Conservation (phyloP, 2,888 invertebrate genomes). For the Diaprepes abbreviatus region DNA sequence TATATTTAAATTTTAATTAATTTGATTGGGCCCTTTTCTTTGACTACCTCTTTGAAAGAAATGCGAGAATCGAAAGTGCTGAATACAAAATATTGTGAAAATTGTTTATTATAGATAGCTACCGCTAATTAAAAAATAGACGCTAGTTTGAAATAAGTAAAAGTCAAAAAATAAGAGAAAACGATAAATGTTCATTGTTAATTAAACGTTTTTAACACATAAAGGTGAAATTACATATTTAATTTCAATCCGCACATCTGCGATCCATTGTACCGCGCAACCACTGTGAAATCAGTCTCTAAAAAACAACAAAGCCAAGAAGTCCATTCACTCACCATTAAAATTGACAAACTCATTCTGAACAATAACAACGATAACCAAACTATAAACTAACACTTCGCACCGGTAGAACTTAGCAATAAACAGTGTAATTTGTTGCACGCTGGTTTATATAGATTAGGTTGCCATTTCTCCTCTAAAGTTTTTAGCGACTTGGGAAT, state of each 20-base stretch:
- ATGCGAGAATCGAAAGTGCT: no score
- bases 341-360: slow-evolving; percentile 42
- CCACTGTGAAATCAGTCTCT: slow-evolving; percentile 29
- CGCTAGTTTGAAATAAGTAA: no score
- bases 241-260: slow-evolving; percentile 2
- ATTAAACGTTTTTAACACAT: background rate
- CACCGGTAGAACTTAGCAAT: slow-evolving; percentile 35
- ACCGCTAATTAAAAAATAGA: no score
- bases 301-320: slow-evolving; percentile 18
- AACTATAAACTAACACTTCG: slow-evolving; percentile 17
- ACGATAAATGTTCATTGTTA: background rate
- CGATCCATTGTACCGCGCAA: slow-evolving; percentile 19
- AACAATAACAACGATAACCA: slow-evolving; percentile 9
- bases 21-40: no score
- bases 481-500: slow-evolving; percentile 1
- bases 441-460: slow-evolving; percentile 42
- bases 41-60: no score
- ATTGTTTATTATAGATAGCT: no score
- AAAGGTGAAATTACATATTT: slow-evolving; percentile 22
- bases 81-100: no score
- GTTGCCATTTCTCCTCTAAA: slow-evolving; percentile 44
- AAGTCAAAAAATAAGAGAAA: no score
- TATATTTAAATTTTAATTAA: no score
- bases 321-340: slow-evolving; percentile 43
- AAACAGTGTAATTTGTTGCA: slow-evolving; percentile 31